These are phyloP conservation scores for Apamea anceps DNA, from an alignment of 2,888 invertebrate species.

Conservation along the genomic window DNA sequence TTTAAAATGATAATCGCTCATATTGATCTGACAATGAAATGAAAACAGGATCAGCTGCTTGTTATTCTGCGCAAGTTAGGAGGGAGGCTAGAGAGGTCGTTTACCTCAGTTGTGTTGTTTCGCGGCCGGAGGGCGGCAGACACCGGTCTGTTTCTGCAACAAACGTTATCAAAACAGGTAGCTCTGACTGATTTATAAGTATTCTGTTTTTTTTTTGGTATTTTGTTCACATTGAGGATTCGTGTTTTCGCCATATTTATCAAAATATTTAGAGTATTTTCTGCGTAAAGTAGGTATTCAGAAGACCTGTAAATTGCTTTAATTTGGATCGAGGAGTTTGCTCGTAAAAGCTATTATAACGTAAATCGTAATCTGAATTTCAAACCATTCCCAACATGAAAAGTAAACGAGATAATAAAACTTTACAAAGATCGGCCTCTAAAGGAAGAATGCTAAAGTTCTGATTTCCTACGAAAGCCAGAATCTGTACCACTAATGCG, in stretches of 20 bases:
- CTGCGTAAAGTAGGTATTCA: background rate
- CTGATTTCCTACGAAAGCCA: background rate
- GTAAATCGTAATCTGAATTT: background rate
- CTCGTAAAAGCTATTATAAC: background rate
- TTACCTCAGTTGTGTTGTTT: constrained; percentile 43
- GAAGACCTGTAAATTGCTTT: background rate
- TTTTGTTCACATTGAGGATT: background rate
- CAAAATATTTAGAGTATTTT: background rate
- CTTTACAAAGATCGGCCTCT: background rate
- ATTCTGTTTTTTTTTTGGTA: constrained; percentile 14
- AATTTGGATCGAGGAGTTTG: background rate
- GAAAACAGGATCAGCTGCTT: constrained; percentile 55
- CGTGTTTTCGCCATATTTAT: background rate
- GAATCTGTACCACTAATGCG: background rate
- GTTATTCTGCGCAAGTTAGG: constrained; percentile 56
- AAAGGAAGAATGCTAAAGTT: background rate
- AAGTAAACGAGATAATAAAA: background rate
- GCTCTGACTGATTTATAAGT: constrained; percentile 42
- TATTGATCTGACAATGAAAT: constrained; percentile 58
- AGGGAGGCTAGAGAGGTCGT: constrained; percentile 55
- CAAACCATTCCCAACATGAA: background rate
- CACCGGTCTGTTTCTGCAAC: constrained; percentile 14
- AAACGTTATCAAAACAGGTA: constrained; percentile 40
- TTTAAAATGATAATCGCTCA: constrained; percentile 33
- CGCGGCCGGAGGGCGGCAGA: constrained; percentile 28